Conservation (phyloP, 1,140 invertebrate species). For the Drosophila tsacasi region DNA sequence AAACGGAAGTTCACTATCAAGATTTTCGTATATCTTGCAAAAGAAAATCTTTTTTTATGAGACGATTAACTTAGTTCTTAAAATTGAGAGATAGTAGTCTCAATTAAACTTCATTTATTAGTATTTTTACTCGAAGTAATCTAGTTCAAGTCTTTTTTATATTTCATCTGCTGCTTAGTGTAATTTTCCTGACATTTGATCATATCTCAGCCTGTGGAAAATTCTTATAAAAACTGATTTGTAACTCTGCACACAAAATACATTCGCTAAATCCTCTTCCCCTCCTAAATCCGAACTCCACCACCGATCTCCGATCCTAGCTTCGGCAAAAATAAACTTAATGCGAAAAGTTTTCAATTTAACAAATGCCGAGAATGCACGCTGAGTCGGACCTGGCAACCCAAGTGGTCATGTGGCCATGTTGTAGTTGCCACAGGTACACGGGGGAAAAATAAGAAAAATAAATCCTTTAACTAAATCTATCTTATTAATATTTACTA, state of each 20-base stretch:
- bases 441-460: background rate
- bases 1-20: background rate
- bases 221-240: constrained; percentile 73
- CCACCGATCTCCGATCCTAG: constrained; percentile 15
- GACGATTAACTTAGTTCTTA: too few species aligned
- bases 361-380: constrained; percentile 73
- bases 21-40: too few species aligned
- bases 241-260: constrained; percentile 65
- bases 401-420: constrained; percentile 52
- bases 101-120: too few species aligned
- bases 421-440: constrained; percentile 8
- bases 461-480: background rate
- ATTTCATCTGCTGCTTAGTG: constrained; percentile 27
- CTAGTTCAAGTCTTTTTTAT: background rate
- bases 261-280: constrained; percentile 17
- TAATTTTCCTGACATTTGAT: constrained; percentile 59
- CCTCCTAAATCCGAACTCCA: background rate
- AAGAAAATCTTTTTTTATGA: too few species aligned
- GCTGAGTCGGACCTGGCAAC: constrained; percentile 56
- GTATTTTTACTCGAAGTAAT: too few species aligned
- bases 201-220: constrained; percentile 43
- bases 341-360: constrained; percentile 79
- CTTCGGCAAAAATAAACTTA: constrained; percentile 61
- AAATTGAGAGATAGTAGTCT: too few species aligned
- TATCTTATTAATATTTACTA: too few species aligned